Evolutionary conservation across 2,113 vertebrate species (phyloP).

Genomic region (Rhynchomys soricoides): DNA sequence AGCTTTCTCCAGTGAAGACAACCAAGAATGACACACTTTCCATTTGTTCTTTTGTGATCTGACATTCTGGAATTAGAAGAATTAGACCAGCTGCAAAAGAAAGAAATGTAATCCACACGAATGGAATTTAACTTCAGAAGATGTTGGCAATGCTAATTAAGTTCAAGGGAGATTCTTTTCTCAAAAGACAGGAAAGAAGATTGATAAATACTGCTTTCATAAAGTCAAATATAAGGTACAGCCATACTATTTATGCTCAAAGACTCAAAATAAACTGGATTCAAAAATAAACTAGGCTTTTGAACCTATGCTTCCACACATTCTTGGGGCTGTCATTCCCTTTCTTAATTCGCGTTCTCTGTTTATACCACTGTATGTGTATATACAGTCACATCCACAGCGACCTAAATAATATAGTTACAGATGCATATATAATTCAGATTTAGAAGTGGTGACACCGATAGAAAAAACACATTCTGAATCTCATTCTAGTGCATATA

Average conservation of each 20-base stretch:
- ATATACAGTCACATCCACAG: no score
- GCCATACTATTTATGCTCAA: slow-evolving; percentile 13
- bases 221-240: neutral
- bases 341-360: neutral
- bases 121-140: slow-evolving; percentile 41
- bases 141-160: neutral
- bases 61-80: slow-evolving; percentile 42
- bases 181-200: slow-evolving; percentile 43
- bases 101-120: neutral
- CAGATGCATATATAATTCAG: neutral
- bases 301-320: neutral
- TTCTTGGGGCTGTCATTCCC: neutral
- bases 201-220: neutral
- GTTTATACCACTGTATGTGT: neutral
- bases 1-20: slow-evolving; percentile 33
- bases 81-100: neutral
- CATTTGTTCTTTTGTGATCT: slow-evolving; percentile 16
- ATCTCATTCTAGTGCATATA: neutral
- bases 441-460: slow-evolving; percentile 1
- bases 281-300: slow-evolving; percentile 19
- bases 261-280: neutral
- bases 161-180: neutral
- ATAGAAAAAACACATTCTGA: neutral
- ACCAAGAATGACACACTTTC: neutral
- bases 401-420: neutral